These are phyloP conservation scores for Phaetusa simplex DNA, from an alignment of 2,113 vertebrate species.

Conservation along the genomic window DNA sequence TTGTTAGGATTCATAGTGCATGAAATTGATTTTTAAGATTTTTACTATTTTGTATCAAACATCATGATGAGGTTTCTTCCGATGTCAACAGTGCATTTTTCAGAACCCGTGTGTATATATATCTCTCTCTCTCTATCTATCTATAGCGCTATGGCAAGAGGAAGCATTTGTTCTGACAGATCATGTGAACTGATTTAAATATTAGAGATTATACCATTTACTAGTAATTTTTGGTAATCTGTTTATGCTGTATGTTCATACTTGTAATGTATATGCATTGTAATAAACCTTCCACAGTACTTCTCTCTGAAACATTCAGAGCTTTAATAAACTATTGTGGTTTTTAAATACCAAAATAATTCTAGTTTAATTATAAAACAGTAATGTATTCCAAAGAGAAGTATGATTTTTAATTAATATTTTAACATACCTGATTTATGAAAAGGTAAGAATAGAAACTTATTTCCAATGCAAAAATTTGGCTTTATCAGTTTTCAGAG, in stretches of 20 bases:
- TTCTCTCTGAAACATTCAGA: not conserved
- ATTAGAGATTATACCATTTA: not conserved
- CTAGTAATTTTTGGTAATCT: not conserved
- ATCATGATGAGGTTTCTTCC: not conserved
- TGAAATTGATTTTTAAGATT: not conserved
- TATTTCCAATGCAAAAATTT: not conserved
- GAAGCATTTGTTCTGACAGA: not conserved
- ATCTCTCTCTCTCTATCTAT: too few species aligned
- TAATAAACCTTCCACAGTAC: not conserved
- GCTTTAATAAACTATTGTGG: not conserved
- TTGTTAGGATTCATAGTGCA: slow-evolving; percentile 1
- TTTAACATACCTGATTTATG: not conserved
- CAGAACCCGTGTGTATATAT: not conserved
- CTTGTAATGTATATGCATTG: not conserved
- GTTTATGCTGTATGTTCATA: not conserved
- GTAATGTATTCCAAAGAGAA: not conserved
- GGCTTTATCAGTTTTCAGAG: not conserved
- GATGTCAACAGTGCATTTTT: not conserved
- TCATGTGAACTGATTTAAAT: not conserved
- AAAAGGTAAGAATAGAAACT: not conserved
- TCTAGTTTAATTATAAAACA: not conserved
- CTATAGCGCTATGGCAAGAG: not conserved
- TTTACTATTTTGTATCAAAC: not conserved
- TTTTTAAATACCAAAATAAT: not conserved
- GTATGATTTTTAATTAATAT: not conserved